Base-by-base conservation (phyloP, 2,797 vertebrate species). In the Hapalemur alaotrensis region DNA sequence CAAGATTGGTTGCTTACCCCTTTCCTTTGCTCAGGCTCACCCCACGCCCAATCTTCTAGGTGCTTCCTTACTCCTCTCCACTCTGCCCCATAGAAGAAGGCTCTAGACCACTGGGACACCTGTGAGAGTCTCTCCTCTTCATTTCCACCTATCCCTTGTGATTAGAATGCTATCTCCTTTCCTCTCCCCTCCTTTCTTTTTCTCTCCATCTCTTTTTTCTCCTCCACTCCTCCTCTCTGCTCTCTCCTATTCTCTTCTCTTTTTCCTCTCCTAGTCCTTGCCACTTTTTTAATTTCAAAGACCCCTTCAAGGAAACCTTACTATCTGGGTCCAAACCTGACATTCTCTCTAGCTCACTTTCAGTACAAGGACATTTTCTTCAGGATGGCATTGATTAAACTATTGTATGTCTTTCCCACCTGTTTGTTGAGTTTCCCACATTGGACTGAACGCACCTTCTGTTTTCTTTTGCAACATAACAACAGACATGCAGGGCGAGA, bases 401-500 rank as follows among this genome's bases (percentile, higher is more conserved):
- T 76, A 82, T n/a, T 48, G 1, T 54, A 22, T 65, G 17, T n/a
- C 38, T 91, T 84, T 78, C 46, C 20, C 72, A 20, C 41, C 18
- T 54, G 2, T 80, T 50, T 50, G 28, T 59, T 80, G 52, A 57
- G 25, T 69, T 93, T 76, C 20, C 54, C 59, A 65, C n/a, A 48
- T 23, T 86, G 48, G 13, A 57, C 81, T 93, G 67, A 88, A 65
- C 18, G 61, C 50, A 38, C 65, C 41, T 93, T 87, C n/a, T 76
- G 20, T 69, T 90, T 96, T 90, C 50, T 79, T 92, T 93, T 69
- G 17, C 65, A 91, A 86, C 23, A 30, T 78, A 93, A 63, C 22
- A 90, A 52, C 10, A 83, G 41, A 50, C 59, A 84, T 5, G 6
- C 20, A 87, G 43, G 20, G 25, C 18, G 35, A 93, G 48, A 67